phyloP scores from a whole-genome alignment of 2,888 invertebrate genomes.

The Athrips mouffetella region DNA sequence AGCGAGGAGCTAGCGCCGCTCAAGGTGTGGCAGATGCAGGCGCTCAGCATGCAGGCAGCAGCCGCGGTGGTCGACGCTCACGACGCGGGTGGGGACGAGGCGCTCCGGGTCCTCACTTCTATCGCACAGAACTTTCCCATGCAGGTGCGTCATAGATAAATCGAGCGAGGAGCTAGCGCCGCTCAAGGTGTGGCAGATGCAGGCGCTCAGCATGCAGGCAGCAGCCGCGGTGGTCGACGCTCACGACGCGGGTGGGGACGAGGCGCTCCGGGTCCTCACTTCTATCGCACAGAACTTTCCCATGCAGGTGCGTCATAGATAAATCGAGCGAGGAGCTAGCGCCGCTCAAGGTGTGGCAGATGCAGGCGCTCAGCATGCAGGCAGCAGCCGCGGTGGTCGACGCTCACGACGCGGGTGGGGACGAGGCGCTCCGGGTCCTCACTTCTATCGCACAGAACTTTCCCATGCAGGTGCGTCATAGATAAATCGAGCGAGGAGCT shows the following conservation, averaged over 20 bases:
- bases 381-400: constrained; percentile 93
- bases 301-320: constrained; percentile 80
- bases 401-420: constrained; percentile 83
- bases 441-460: constrained; percentile 97
- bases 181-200: constrained; percentile 91
- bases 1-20: constrained; percentile 78
- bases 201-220: constrained; percentile 95
- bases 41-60: constrained; percentile 95
- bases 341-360: constrained; percentile 87
- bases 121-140: constrained; percentile 98
- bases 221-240: constrained; percentile 91
- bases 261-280: constrained; percentile 89
- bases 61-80: constrained; percentile 90
- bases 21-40: constrained; percentile 95
- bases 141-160: constrained; percentile 73
- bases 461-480: constrained; percentile 85
- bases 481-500: background rate
- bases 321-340: constrained; percentile 78
- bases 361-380: constrained; percentile 95
- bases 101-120: constrained; percentile 90
- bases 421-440: constrained; percentile 90
- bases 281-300: constrained; percentile 99
- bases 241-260: constrained; percentile 83
- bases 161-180: constrained; percentile 78
- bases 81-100: constrained; percentile 84